phyloP scores from a whole-genome alignment of 2,797 vertebrate genomes.

The Leucoraja ocellata region DNA sequence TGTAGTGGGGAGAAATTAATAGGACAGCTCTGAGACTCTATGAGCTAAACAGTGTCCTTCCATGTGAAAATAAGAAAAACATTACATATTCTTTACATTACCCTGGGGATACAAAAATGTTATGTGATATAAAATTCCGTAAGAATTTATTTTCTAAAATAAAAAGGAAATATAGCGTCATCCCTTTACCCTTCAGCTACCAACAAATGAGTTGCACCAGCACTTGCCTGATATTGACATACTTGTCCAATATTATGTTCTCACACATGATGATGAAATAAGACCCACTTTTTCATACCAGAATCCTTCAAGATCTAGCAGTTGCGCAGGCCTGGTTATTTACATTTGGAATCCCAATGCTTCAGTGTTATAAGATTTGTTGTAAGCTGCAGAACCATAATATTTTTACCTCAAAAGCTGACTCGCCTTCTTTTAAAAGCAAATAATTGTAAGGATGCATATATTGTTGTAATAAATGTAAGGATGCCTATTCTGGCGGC shows the following conservation, averaged over 20 bases:
- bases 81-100: neutral
- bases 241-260: neutral
- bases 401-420: neutral
- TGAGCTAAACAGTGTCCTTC: no score
- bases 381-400: neutral
- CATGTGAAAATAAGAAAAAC: no score
- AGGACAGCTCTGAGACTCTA: no score
- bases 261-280: neutral
- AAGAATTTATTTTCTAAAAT: neutral
- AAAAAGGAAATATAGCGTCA: neutral
- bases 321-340: neutral
- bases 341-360: neutral
- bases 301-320: neutral
- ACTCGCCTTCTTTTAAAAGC: neutral
- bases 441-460: neutral
- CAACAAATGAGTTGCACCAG: neutral
- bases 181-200: neutral
- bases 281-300: neutral
- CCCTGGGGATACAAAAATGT: neutral
- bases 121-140: neutral
- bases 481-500: no score
- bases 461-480: no score
- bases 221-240: neutral
- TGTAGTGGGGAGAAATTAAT: no score
- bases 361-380: neutral